A percentile compares a stretch with the other conserved stretches of the same genome.
These are phyloP conservation scores for Cheilosia vulpina DNA, from an alignment of 2,888 invertebrate genomes.

Conservation along the genomic window DNA sequence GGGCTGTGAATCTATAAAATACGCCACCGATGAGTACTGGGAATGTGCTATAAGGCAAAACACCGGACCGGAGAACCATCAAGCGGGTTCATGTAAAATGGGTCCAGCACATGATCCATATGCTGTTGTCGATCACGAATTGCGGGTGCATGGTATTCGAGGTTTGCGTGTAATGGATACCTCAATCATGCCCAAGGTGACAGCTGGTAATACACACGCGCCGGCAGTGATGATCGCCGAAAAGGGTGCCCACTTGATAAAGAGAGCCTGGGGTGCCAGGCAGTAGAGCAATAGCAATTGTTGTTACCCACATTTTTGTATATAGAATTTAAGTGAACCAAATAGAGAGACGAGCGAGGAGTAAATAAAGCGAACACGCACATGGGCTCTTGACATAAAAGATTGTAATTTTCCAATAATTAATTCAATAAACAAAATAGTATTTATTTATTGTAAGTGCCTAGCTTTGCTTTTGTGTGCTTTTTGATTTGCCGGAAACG, in stretches of 20 bases:
- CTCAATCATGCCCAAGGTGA: slow-evolving; percentile 91
- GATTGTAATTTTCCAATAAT: slow-evolving; percentile 68
- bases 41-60: slow-evolving; percentile 88
- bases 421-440: slow-evolving; percentile 64
- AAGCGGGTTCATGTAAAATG: slow-evolving; percentile 93
- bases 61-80: slow-evolving; percentile 93
- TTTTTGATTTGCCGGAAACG: slow-evolving; percentile 30
- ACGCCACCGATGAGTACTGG: slow-evolving; percentile 90
- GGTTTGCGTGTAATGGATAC: slow-evolving; percentile 90
- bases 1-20: slow-evolving; percentile 90
- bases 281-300: slow-evolving; percentile 44
- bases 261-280: slow-evolving; percentile 83
- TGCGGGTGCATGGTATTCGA: slow-evolving; percentile 86
- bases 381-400: slow-evolving; percentile 55
- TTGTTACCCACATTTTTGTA: slow-evolving; percentile 46
- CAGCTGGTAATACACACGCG: slow-evolving; percentile 91
- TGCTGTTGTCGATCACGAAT: slow-evolving; percentile 89
- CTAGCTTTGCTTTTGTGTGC: background rate
- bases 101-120: slow-evolving; percentile 88
- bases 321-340: slow-evolving; percentile 68
- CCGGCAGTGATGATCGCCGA: slow-evolving; percentile 93
- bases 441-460: slow-evolving; percentile 68
- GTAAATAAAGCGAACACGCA: slow-evolving; percentile 50
- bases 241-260: slow-evolving; percentile 84
- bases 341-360: slow-evolving; percentile 30